Percentiles rank a stretch among this genome's conserved stretches.
Evolutionary conservation across 2,797 vertebrate genomes (phyloP).

Genomic region (Streptopelia turtur): DNA sequence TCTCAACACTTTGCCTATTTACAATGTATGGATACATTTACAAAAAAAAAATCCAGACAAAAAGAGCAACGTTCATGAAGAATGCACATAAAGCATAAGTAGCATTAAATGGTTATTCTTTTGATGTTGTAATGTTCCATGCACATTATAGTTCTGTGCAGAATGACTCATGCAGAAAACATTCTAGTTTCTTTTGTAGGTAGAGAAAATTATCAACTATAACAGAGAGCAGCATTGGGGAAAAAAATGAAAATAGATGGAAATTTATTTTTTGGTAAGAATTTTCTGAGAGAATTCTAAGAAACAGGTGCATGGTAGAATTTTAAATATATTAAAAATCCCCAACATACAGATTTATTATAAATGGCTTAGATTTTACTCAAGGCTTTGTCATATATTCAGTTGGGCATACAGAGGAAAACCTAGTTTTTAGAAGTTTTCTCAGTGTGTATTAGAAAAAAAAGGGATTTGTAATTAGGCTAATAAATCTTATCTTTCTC

Average conservation of each 20-base stretch:
- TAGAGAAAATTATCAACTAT: neutral
- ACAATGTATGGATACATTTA: neutral
- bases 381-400: neutral
- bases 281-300: neutral
- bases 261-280: neutral
- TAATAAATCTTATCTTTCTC: neutral
- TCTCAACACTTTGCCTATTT: neutral
- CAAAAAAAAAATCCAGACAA: neutral
- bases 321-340: neutral
- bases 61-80: neutral
- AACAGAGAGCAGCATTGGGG: neutral
- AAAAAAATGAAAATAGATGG: neutral
- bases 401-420: neutral
- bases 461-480: accelerated
- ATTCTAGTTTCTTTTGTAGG: neutral
- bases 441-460: neutral
- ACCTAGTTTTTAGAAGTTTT: neutral
- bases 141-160: neutral
- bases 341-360: neutral
- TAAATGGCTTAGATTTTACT: neutral
- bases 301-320: neutral
- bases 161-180: neutral
- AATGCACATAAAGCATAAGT: neutral
- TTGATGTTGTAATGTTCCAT: too few species aligned
- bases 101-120: neutral